These are phyloP conservation scores for Pristionchus mayeri DNA, from an alignment of 2,888 invertebrate species.

Conservation along the genomic window DNA sequence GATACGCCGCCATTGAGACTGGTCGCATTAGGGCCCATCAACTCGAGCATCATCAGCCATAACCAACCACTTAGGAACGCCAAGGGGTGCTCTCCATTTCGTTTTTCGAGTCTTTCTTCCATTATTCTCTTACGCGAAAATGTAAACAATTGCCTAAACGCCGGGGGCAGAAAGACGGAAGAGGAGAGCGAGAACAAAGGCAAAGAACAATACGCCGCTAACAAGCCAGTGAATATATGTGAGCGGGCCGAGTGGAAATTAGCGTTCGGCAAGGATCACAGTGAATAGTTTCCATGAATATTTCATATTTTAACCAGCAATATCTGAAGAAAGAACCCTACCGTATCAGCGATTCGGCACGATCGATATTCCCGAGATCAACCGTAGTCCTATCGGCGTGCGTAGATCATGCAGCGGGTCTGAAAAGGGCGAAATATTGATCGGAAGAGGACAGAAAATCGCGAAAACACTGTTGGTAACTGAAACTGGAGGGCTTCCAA, in stretches of 20 bases:
- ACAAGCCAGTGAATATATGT: constrained; percentile 57
- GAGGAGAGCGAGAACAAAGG: constrained; percentile 56
- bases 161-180: neutral
- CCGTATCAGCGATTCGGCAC: neutral
- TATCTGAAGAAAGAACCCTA: neutral
- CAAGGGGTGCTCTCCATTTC: neutral
- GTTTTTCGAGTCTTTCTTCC: constrained; percentile 3
- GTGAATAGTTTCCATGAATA: neutral
- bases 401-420: neutral
- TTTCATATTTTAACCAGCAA: neutral
- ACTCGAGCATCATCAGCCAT: too few relatives aligned
- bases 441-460: neutral
- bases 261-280: constrained; percentile 48
- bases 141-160: constrained; percentile 42
- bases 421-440: neutral
- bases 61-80: constrained; percentile 6
- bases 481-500: neutral
- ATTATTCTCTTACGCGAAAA: neutral
- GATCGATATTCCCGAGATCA: constrained; percentile 28
- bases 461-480: constrained; percentile 5
- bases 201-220: constrained; percentile 65
- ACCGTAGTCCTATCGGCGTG: neutral
- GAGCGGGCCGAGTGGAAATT: constrained; percentile 48
- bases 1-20: neutral
- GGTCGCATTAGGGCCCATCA: neutral